Conservation (phyloP, 2,797 vertebrate species). For the Acanthiza pusilla region DNA sequence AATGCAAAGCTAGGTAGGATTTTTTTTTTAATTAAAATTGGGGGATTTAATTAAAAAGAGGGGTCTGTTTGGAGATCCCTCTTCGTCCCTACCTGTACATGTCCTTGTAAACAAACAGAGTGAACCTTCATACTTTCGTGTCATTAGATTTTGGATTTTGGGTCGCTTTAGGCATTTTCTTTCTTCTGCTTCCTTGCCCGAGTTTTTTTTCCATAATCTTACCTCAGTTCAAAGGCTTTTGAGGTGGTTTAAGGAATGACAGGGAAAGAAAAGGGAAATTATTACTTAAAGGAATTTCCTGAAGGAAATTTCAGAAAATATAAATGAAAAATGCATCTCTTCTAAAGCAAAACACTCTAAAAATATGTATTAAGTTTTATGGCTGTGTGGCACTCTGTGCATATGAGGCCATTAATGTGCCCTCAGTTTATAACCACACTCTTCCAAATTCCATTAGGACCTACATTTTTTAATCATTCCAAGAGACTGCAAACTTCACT, state of each 20-base stretch:
- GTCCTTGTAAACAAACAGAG: not conserved
- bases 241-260: not conserved
- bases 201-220: not conserved
- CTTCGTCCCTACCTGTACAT: not conserved
- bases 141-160: not conserved
- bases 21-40: not conserved
- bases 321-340: not conserved
- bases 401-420: rapidly evolving
- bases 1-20: not conserved
- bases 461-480: not conserved
- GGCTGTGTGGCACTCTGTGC: not conserved
- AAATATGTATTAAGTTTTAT: not conserved
- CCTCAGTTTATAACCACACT: not conserved
- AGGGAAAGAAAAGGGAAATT: not conserved
- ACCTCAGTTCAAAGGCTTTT: not conserved
- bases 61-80: not conserved
- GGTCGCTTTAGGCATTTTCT: not conserved
- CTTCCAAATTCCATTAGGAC: not conserved
- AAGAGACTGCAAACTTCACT: not conserved
- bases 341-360: not conserved
- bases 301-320: conserved; percentile 4
- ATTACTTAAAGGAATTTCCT: not conserved
- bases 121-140: not conserved
- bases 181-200: not conserved
- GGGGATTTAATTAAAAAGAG: no score